Evolutionary conservation across 2,113 vertebrate species (phyloP).

Genomic region (Verasper variegatus): DNA sequence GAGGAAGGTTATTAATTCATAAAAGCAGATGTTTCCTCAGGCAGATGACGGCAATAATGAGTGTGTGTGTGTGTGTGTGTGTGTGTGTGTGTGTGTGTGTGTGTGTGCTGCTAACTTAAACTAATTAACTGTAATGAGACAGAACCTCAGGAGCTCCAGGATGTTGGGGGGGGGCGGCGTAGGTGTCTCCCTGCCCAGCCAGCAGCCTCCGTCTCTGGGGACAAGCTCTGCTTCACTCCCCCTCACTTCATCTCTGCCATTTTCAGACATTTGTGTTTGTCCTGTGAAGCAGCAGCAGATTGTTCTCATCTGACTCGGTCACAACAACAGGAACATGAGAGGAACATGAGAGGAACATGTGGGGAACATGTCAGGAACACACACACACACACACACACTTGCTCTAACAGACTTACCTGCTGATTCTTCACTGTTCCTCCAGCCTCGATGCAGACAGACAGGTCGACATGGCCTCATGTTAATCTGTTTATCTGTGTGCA

Average conservation of each 20-base stretch:
- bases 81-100: conserved; percentile 32
- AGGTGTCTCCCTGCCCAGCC: conserved; percentile 27
- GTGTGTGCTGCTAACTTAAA: conserved; percentile 31
- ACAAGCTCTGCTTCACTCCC: not conserved
- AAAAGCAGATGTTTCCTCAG: too few species aligned
- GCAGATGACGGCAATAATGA: too few species aligned
- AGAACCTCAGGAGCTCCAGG: conserved; percentile 30
- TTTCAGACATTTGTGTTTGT: too few species aligned
- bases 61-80: conserved; percentile 39
- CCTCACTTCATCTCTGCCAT: not conserved
- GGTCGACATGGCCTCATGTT: not conserved
- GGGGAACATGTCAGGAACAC: too few species aligned
- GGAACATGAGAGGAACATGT: too few species aligned
- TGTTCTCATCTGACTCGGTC: too few species aligned
- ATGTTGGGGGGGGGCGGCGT: not conserved
- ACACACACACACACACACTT: too few species aligned
- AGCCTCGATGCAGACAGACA: not conserved
- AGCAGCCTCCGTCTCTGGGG: conserved; percentile 13
- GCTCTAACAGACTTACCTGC: not conserved
- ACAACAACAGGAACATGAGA: too few species aligned
- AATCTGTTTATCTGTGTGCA: conserved; percentile 28
- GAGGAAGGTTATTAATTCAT: too few species aligned
- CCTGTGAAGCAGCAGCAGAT: too few species aligned
- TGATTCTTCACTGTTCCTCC: too few species aligned
- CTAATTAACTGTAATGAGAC: conserved; percentile 56